Evolutionary conservation across 1,140 invertebrate species (phyloP).

Genomic region (Neoseiulus cucumeris): DNA sequence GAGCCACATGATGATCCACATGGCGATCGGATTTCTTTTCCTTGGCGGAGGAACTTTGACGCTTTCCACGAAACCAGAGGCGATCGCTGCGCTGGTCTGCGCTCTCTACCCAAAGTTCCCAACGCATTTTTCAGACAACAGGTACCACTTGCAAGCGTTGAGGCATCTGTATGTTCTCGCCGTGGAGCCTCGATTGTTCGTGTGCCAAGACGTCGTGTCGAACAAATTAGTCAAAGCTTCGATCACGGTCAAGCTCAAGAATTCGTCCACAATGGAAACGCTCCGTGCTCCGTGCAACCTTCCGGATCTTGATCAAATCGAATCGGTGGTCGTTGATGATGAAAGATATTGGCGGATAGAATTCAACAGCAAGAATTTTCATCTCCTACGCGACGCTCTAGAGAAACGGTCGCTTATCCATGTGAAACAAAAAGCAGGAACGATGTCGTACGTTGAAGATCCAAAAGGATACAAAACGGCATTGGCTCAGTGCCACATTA

Average conservation of each 20-base stretch:
- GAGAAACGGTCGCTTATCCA: slow-evolving; percentile 46
- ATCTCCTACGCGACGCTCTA: slow-evolving; percentile 33
- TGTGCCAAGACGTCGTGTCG: slow-evolving; percentile 64
- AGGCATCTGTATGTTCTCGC: slow-evolving; percentile 85
- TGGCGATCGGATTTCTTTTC: slow-evolving; percentile 76
- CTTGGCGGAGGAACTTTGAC: slow-evolving; percentile 76
- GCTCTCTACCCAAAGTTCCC: slow-evolving; percentile 93
- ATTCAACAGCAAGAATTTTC: slow-evolving; percentile 44
- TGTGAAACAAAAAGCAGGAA: slow-evolving; percentile 71
- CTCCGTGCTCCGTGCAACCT: slow-evolving; percentile 61
- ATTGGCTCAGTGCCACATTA: slow-evolving; percentile 56
- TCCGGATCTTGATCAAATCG: slow-evolving; percentile 53
- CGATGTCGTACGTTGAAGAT: slow-evolving; percentile 65
- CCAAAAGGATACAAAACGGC: slow-evolving; percentile 36
- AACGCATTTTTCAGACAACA: slow-evolving; percentile 82
- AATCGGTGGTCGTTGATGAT: slow-evolving; percentile 33
- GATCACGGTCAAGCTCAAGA: slow-evolving; percentile 37
- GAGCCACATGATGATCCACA: slow-evolving; percentile 78
- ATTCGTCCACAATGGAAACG: slow-evolving; percentile 34
- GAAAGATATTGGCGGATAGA: slow-evolving; percentile 59
- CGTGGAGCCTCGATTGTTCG: slow-evolving; percentile 59
- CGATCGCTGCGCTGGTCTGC: slow-evolving; percentile 67
- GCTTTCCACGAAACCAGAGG: slow-evolving; percentile 54
- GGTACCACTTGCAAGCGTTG: slow-evolving; percentile 84
- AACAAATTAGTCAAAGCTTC: slow-evolving; percentile 56